Evolutionary conservation across 2,888 invertebrate genomes (phyloP).

Genomic region (Drosophila parthenogenetica): DNA sequence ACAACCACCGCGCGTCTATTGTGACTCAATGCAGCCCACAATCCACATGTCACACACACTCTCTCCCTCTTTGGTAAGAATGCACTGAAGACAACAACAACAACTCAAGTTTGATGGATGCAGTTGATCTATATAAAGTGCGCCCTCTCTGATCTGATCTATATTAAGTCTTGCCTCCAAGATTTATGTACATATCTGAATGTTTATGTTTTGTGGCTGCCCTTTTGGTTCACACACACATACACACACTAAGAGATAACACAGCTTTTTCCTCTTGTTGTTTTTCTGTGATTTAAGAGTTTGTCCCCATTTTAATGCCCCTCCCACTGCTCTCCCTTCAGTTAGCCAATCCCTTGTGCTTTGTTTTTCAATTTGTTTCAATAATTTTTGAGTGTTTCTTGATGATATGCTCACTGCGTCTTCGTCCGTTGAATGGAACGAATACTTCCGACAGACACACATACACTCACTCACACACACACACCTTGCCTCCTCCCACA

Average conservation of each 20-base stretch:
- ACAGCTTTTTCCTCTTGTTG: slow-evolving; percentile 25
- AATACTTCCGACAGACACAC: slow-evolving; percentile 23
- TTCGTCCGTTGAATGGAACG: slow-evolving; percentile 57
- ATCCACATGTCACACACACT: slow-evolving; percentile 31
- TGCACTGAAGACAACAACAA: slow-evolving; percentile 26
- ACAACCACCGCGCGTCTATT: slow-evolving; percentile 45
- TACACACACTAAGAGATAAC: slow-evolving; percentile 46
- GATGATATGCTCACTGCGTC: slow-evolving; percentile 50
- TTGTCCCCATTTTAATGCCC: slow-evolving; percentile 12
- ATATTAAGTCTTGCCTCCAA: slow-evolving; percentile 1
- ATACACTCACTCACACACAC: background rate
- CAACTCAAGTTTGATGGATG: slow-evolving; percentile 29
- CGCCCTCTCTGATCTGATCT: slow-evolving; percentile 14
- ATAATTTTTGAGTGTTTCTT: slow-evolving; percentile 44
- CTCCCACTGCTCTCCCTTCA: background rate
- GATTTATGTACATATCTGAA: slow-evolving; percentile 28
- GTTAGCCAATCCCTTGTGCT: slow-evolving; percentile 30
- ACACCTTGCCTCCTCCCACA: background rate
- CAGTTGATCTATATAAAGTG: slow-evolving; percentile 5
- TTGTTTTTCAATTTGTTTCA: slow-evolving; percentile 61
- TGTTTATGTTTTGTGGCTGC: slow-evolving; percentile 47
- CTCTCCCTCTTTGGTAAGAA: slow-evolving; percentile 4
- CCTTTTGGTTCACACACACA: slow-evolving; percentile 46
- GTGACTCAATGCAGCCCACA: slow-evolving; percentile 23
- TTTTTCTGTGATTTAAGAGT: slow-evolving; percentile 54